Conservation (phyloP, 2,888 invertebrate species). For the Tinea trinotella region DNA sequence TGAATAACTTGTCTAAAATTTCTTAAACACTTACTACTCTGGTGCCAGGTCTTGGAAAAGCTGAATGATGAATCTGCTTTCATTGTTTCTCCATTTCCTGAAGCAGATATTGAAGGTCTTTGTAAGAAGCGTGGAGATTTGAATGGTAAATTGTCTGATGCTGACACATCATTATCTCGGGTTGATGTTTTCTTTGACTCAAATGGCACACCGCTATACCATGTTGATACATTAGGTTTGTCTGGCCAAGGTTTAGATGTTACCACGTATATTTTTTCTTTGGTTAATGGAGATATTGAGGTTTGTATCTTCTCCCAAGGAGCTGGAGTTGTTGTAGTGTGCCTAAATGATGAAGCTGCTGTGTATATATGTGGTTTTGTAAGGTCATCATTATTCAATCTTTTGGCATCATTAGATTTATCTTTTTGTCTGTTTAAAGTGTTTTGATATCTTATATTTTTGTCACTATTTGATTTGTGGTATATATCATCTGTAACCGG, state of each 20-base stretch:
- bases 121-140: slow-evolving; percentile 70
- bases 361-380: slow-evolving; percentile 55
- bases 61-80: slow-evolving; percentile 50
- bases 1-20: no score
- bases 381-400: slow-evolving; percentile 36
- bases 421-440: slow-evolving; percentile 44
- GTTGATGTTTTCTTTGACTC: slow-evolving; percentile 44
- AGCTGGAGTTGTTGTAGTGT: slow-evolving; percentile 52
- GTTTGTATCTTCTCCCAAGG: slow-evolving; percentile 80
- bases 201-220: slow-evolving; percentile 41
- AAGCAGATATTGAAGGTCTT: slow-evolving; percentile 65
- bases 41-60: slow-evolving; percentile 58
- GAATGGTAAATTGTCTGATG: slow-evolving; percentile 44
- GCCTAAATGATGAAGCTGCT: slow-evolving; percentile 54
- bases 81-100: slow-evolving; percentile 40
- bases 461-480: slow-evolving; percentile 32
- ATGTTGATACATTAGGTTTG: slow-evolving; percentile 34
- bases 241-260: slow-evolving; percentile 79
- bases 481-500: slow-evolving; percentile 40
- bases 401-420: slow-evolving; percentile 36
- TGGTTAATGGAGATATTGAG: slow-evolving; percentile 81
- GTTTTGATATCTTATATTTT: slow-evolving; percentile 46
- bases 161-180: slow-evolving; percentile 34
- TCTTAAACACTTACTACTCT: slow-evolving; percentile 54
- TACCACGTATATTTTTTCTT: slow-evolving; percentile 87